Evolutionary conservation across 2,888 invertebrate species (phyloP), one percentile per base, ranked within the genome.

Genomic region (Ferdinandea cuprea): DNA sequence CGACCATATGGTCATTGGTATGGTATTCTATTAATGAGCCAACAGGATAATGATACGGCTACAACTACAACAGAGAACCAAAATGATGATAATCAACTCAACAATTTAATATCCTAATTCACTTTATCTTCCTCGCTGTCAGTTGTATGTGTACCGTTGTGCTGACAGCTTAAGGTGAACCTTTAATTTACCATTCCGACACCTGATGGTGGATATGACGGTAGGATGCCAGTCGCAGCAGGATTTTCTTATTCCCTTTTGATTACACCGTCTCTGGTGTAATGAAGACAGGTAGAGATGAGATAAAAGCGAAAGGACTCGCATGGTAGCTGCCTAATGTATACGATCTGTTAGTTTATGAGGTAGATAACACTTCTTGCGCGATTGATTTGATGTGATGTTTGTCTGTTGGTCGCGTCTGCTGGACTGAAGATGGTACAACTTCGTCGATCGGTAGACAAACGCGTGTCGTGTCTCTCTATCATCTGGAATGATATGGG

Each of bases 141-240:
- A n/a, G n/a, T n/a, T n/a, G n/a, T n/a, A 19, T 15, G 44, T 56
- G 35, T 81, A 65, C 78, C 78, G 78, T 78, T 81, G 83, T 73
- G 83, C 78, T 83, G 83, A 83, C 83, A 83, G 83, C 65, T 63
- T 68, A 52, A 76, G 83, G 78, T 78, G 78, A 83, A 68, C 78
- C 78, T 83, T 83, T 78, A 83, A 78, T 83, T 83, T 63, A 78
- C 83, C 30, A 78, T 83, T 68, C 83, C 83, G 83, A 83, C 83
- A 83, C 83, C 83, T 83, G 83, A 83, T 83, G 83, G 83, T 68
- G 61, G 37, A 61, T 54, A 17, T 56, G 58, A 46, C 30, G 46
- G 48, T 28, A 69, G 28, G 6, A 28, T 15, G 13, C 25, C 25
- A 17, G 42, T 8, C 77, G 50, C 77, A 81, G 80, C 74, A 54